These are phyloP conservation scores for Ochotona princeps DNA, from an alignment of 2,113 vertebrate species.

Conservation along the genomic window DNA sequence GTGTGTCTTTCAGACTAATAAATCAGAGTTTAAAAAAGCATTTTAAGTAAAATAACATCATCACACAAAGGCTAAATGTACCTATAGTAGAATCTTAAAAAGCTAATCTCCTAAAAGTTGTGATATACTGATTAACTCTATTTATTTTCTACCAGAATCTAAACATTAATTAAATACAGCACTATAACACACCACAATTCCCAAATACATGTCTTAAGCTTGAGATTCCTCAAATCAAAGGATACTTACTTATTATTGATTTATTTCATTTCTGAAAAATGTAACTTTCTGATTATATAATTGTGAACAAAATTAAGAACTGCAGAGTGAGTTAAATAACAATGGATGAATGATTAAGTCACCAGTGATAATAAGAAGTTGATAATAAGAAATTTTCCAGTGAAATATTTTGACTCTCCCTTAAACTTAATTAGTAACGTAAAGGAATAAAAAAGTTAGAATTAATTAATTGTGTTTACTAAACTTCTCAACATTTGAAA, in stretches of 20 bases:
- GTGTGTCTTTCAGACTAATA: too few relatives aligned
- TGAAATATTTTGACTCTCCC: background rate
- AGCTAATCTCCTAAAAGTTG: background rate
- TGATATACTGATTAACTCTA: background rate
- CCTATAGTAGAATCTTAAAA: background rate
- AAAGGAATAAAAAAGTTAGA: conserved; percentile 16
- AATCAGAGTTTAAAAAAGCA: too few relatives aligned
- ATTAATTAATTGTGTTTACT: background rate
- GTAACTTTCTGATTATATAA: background rate
- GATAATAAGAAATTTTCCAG: background rate
- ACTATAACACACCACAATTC: background rate
- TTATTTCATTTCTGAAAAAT: background rate
- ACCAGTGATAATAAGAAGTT: too few relatives aligned
- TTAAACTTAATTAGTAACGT: background rate
- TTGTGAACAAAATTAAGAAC: background rate
- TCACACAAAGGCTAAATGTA: background rate
- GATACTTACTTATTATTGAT: background rate
- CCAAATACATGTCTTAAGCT: background rate
- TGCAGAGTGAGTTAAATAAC: background rate
- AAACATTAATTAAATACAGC: background rate
- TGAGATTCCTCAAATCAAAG: background rate
- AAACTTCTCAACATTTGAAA: background rate
- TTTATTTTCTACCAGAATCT: conserved; percentile 10
- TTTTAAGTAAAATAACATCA: background rate
- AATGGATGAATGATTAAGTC: background rate